Conservation (phyloP, 2,797 vertebrate species). For the Bryconaethiops microstoma region DNA sequence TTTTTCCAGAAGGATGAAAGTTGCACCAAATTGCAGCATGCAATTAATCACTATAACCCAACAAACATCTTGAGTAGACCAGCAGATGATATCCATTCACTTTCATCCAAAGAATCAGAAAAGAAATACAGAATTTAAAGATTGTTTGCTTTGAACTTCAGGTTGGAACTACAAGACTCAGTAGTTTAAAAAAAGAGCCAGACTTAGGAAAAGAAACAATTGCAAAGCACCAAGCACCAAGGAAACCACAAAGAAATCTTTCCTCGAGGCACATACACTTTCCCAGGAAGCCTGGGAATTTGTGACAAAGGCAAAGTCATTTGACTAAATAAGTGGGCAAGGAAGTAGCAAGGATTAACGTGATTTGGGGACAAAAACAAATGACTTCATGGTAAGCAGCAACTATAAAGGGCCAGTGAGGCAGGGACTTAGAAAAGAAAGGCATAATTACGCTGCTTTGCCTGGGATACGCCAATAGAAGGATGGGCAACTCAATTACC, state of each 20-base stretch:
- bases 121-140: neutral
- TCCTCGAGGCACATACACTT: constrained; percentile 51
- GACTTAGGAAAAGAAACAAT: constrained; percentile 33
- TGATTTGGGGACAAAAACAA: constrained; percentile 68
- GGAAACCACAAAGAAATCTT: constrained; percentile 37
- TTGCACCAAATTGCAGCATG: too few relatives aligned
- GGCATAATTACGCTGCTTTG: constrained; percentile 68
- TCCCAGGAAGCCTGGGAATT: constrained; percentile 55
- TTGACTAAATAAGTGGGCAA: constrained; percentile 57
- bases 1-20: too few relatives aligned
- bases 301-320: constrained; percentile 58
- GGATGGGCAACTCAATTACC: constrained; percentile 63
- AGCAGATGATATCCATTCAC: neutral
- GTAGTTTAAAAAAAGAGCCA: constrained; percentile 1
- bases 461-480: constrained; percentile 66
- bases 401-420: constrained; percentile 63
- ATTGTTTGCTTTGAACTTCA: neutral
- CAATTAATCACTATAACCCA: too few relatives aligned
- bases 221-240: constrained; percentile 27
- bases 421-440: constrained; percentile 65
- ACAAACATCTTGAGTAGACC: too few relatives aligned
- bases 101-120: neutral
- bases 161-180: neutral
- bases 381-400: constrained; percentile 69
- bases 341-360: constrained; percentile 66